phyloP scores from a whole-genome alignment of 2,797 vertebrate species.

The Acrossocheilus wenchowensis region DNA sequence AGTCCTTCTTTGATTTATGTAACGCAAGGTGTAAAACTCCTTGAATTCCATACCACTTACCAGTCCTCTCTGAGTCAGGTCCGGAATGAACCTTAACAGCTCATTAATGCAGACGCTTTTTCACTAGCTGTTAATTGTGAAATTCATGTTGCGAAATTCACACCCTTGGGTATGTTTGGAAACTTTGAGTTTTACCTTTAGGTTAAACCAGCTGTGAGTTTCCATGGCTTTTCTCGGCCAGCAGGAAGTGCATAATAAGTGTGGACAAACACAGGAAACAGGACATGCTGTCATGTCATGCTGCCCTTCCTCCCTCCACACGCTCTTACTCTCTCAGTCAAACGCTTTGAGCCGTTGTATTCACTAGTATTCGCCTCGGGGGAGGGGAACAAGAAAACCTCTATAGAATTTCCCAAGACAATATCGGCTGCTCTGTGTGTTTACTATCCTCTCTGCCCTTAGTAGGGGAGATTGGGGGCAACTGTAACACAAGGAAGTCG shows the following conservation, averaged over 20 bases:
- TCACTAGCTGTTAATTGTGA: not conserved
- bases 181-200: conserved; percentile 37
- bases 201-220: conserved; percentile 44
- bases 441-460: conserved; percentile 23
- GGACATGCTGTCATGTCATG: conserved; percentile 72
- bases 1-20: not conserved
- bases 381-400: conserved; percentile 16
- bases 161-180: conserved; percentile 2
- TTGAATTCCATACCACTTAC: not conserved
- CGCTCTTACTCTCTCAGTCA: conserved; percentile 67
- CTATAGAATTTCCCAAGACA: conserved; percentile 23
- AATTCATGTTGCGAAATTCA: conserved; percentile 2
- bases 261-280: conserved; percentile 85
- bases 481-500: not conserved
- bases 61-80: conserved; percentile 2
- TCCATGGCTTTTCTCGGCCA: conserved; percentile 52
- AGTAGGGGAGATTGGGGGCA: not conserved
- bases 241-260: conserved; percentile 80
- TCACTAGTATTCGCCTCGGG: not conserved
- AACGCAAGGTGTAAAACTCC: conserved; percentile 1
- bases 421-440: conserved; percentile 20
- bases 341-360: conserved; percentile 40
- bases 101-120: not conserved
- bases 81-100: not conserved
- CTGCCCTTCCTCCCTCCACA: conserved; percentile 73